Evolutionary conservation across 1,140 invertebrate genomes (phyloP).

Genomic region (Globodera ellingtonae): DNA sequence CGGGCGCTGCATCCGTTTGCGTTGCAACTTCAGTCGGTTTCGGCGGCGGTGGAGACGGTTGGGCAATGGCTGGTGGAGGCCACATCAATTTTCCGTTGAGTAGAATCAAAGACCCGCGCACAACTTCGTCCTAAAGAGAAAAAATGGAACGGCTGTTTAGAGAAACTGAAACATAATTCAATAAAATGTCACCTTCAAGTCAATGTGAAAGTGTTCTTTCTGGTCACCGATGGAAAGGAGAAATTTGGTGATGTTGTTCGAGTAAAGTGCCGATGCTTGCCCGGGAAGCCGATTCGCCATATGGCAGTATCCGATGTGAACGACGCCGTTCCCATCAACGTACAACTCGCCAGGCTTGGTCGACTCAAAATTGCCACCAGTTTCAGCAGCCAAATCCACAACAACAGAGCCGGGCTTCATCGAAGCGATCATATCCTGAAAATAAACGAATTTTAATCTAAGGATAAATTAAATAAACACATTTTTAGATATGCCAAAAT

Average conservation of each 20-base stretch:
- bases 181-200: constrained; percentile 69
- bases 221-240: constrained; percentile 74
- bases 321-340: constrained; percentile 75
- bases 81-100: constrained; percentile 78
- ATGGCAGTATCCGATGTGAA: constrained; percentile 80
- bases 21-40: constrained; percentile 49
- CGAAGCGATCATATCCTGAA: constrained; percentile 77
- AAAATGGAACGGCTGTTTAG: background rate
- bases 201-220: constrained; percentile 78
- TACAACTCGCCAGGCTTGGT: constrained; percentile 79
- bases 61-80: constrained; percentile 72
- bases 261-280: constrained; percentile 82
- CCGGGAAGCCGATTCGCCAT: constrained; percentile 81
- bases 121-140: constrained; percentile 77
- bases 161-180: background rate
- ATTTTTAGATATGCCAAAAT: too few species aligned
- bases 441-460: too few species aligned
- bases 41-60: constrained; percentile 66
- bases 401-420: constrained; percentile 88
- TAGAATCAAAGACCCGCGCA: constrained; percentile 79
- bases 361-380: constrained; percentile 84
- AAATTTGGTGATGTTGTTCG: constrained; percentile 87
- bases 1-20: constrained; percentile 49
- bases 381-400: constrained; percentile 84
- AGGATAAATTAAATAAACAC: too few species aligned